Evolutionary conservation across 2,888 invertebrate species (phyloP).

Genomic region (Aleiodes leptofemur): DNA sequence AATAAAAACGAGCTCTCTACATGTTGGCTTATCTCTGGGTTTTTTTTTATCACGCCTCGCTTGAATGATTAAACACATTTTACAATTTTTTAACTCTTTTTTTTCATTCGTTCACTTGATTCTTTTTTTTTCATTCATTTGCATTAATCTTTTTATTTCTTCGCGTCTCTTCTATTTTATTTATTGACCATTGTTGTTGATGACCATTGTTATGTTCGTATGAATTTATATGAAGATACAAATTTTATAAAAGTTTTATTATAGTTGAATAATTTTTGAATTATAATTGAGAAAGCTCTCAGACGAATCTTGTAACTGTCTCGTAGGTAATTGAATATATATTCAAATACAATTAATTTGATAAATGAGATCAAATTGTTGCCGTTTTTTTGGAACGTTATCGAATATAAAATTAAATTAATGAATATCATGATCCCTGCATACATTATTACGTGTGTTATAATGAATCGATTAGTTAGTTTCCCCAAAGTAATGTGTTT

Average conservation of each 20-base stretch:
- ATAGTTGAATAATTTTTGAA: conserved; percentile 3
- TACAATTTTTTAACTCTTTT: neutral
- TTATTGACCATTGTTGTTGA: neutral
- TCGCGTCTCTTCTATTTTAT: neutral
- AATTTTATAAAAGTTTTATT: neutral
- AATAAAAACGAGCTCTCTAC: neutral
- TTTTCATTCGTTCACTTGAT: neutral
- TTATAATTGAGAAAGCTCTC: neutral
- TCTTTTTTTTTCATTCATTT: neutral
- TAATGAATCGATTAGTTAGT: conserved; percentile 1
- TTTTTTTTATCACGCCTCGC: neutral
- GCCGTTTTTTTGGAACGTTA: too few species aligned
- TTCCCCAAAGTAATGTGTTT: neutral
- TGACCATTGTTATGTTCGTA: neutral
- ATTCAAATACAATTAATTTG: neutral
- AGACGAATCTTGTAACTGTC: neutral
- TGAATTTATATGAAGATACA: neutral
- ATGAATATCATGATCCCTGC: too few species aligned
- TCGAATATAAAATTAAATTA: too few species aligned
- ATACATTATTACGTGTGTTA: neutral
- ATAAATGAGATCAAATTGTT: too few species aligned
- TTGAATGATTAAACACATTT: conserved; percentile 12
- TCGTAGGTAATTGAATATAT: neutral
- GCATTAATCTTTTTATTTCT: neutral
- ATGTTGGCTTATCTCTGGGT: neutral